These are phyloP conservation scores for Morone saxatilis DNA, from an alignment of 2,113 vertebrate species.

Conservation along the genomic window DNA sequence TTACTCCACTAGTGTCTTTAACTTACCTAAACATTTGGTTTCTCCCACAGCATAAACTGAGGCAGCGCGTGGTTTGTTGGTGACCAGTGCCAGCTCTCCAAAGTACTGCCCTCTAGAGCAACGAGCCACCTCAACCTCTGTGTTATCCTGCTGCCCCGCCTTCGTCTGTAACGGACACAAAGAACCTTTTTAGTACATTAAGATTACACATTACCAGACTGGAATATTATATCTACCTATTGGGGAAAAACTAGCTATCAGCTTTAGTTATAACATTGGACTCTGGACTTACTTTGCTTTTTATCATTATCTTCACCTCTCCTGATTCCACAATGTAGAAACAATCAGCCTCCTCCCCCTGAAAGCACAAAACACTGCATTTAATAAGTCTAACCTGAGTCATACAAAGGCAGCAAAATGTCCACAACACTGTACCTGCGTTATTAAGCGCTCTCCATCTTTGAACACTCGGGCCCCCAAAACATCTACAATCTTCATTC, in stretches of 20 bases:
- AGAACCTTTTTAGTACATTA: background rate
- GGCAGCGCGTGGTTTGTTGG: slow-evolving; percentile 96
- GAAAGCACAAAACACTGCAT: slow-evolving; percentile 20
- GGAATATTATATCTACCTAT: background rate
- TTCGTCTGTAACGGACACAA: slow-evolving; percentile 83
- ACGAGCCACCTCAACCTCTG: slow-evolving; percentile 93
- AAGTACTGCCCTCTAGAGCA: slow-evolving; percentile 95
- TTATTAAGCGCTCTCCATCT: slow-evolving; percentile 91
- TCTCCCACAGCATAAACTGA: slow-evolving; percentile 93
- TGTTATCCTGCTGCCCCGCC: slow-evolving; percentile 84
- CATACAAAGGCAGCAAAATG: background rate
- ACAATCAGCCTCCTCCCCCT: slow-evolving; percentile 94
- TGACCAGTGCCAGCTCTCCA: slow-evolving; percentile 96
- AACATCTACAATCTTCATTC: slow-evolving; percentile 98
- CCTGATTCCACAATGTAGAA: slow-evolving; percentile 96
- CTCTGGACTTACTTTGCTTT: slow-evolving; percentile 76
- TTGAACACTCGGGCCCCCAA: slow-evolving; percentile 91
- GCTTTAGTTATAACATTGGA: background rate
- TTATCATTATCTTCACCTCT: slow-evolving; percentile 92
- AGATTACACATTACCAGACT: background rate
- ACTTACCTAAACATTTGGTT: slow-evolving; percentile 94
- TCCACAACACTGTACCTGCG: slow-evolving; percentile 84
- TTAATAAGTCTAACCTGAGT: too few species aligned
- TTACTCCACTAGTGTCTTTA: background rate
- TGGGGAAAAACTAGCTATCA: background rate